Evolutionary conservation across 2,113 vertebrate species (phyloP).

Genomic region (Calypte anna): DNA sequence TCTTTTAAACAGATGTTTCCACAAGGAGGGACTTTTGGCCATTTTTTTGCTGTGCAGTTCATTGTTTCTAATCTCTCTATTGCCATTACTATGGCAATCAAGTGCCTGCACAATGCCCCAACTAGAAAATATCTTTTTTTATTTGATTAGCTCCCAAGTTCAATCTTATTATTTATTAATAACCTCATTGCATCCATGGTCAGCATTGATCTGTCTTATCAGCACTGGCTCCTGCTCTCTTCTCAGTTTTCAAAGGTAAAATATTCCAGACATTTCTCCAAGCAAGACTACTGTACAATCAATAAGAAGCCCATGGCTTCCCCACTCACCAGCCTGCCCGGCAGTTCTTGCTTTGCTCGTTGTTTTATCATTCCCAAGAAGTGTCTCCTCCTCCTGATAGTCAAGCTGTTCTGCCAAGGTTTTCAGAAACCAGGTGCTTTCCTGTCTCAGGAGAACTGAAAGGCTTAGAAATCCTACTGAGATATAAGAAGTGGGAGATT

Average conservation of each 20-base stretch:
- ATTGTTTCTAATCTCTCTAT: conserved; percentile 38
- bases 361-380: conserved; percentile 59
- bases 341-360: conserved; percentile 51
- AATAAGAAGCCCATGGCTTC: background rate
- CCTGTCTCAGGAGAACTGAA: conserved; percentile 20
- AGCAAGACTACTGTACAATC: background rate
- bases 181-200: background rate
- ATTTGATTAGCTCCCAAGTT: conserved; percentile 27
- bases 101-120: background rate
- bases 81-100: conserved; percentile 22
- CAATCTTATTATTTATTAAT: conserved; percentile 48
- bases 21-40: background rate
- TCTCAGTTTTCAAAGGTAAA: conserved; percentile 3
- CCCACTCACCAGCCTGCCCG: conserved; percentile 47
- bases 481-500: conserved; percentile 63
- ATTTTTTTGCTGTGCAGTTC: conserved; percentile 26
- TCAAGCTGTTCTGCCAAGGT: background rate
- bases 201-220: background rate
- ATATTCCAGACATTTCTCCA: background rate
- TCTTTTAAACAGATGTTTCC: conserved; percentile 36
- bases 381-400: background rate
- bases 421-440: background rate
- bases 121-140: conserved; percentile 34
- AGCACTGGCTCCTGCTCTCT: background rate
- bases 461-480: conserved; percentile 38